These are phyloP conservation scores for Chinchilla lanigera DNA, from an alignment of 2,113 vertebrate species.

Conservation along the genomic window DNA sequence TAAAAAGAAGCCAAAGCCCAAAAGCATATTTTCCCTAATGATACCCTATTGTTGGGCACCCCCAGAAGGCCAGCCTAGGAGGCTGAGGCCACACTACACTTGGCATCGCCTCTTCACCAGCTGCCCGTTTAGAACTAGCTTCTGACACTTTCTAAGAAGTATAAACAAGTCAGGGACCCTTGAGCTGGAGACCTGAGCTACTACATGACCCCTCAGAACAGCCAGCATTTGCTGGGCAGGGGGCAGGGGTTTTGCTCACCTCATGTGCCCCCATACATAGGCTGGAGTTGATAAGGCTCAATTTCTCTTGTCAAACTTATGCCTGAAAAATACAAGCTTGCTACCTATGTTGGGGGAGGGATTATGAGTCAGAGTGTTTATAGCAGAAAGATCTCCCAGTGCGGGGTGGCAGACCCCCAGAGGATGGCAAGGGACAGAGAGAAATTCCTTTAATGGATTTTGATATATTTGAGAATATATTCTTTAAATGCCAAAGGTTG, in stretches of 20 bases:
- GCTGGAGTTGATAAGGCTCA: background rate
- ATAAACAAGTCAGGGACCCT: background rate
- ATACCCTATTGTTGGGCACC: background rate
- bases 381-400: background rate
- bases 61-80: background rate
- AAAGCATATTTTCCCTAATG: background rate
- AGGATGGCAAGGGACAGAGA: background rate
- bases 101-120: background rate
- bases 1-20: background rate
- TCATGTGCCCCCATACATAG: background rate
- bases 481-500: background rate
- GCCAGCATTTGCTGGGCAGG: background rate
- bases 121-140: conserved; percentile 36
- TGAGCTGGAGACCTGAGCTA: background rate
- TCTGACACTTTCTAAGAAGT: conserved; percentile 62
- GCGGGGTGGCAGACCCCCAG: background rate
- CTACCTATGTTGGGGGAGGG: background rate
- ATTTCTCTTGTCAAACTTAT: background rate
- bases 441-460: background rate
- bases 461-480: conserved; percentile 24
- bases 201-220: background rate
- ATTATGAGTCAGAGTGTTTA: conserved; percentile 10
- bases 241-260: background rate
- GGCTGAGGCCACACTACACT: background rate
- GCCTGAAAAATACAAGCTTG: background rate